These are phyloP conservation scores for Drosophila tropicalis DNA, from an alignment of 1,140 invertebrate species.

Conservation along the genomic window DNA sequence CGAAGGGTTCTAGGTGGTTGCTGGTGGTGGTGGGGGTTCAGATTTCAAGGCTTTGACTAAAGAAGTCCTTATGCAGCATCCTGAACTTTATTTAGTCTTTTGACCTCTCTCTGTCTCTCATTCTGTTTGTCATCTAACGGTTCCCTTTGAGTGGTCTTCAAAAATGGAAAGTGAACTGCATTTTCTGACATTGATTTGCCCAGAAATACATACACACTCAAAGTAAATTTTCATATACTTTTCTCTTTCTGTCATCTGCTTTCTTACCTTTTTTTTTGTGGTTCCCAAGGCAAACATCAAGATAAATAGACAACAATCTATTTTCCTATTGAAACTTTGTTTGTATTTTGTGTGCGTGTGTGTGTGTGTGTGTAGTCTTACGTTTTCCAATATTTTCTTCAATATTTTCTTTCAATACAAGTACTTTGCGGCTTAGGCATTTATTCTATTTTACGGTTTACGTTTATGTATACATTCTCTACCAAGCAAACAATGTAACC, in stretches of 20 bases:
- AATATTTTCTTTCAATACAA: conserved; percentile 1
- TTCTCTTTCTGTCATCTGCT: neutral
- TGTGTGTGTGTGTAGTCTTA: neutral
- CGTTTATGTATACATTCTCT: neutral
- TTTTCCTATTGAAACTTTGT: conserved; percentile 4
- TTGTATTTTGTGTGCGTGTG: neutral
- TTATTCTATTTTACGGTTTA: conserved; percentile 4
- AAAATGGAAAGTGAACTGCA: conserved; percentile 48
- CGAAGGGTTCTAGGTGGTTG: conserved; percentile 13
- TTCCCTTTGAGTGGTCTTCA: conserved; percentile 18
- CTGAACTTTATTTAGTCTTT: conserved; percentile 61
- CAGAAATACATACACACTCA: neutral
- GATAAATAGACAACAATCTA: conserved; percentile 10
- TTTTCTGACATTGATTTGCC: conserved; percentile 26
- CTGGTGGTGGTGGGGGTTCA: neutral
- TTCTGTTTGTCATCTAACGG: neutral
- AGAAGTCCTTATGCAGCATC: conserved; percentile 14
- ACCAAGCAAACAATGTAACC: neutral
- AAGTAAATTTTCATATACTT: neutral
- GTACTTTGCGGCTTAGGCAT: conserved; percentile 3
- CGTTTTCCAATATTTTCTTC: neutral
- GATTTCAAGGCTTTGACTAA: conserved; percentile 11
- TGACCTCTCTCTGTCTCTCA: conserved; percentile 32
- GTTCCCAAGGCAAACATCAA: conserved; percentile 6
- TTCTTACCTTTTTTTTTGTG: neutral